phyloP scores from a whole-genome alignment of 2,113 vertebrate species.

The Actinemys pallida region DNA sequence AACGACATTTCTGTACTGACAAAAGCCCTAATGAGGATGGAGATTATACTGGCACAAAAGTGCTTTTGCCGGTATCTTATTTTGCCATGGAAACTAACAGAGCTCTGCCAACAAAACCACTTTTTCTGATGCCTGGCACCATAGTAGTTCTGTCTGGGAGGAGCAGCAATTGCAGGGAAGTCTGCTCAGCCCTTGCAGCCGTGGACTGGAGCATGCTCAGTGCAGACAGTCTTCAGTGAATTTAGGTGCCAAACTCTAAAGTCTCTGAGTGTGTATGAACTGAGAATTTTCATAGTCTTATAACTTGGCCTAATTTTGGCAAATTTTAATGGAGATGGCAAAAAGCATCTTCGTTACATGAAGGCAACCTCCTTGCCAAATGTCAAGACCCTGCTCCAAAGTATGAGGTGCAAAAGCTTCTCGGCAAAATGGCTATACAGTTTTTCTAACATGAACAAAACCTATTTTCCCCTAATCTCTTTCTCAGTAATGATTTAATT shows the following conservation, averaged over 20 bases:
- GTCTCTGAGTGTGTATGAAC: neutral
- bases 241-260: fast-evolving
- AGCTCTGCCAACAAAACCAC: neutral
- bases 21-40: fast-evolving
- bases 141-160: neutral
- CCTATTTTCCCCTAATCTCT: neutral
- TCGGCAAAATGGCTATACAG: neutral
- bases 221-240: neutral
- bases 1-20: neutral
- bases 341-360: neutral
- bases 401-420: neutral
- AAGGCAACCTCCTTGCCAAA: neutral
- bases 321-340: neutral
- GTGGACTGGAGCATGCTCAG: fast-evolving
- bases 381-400: neutral
- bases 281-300: neutral
- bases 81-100: neutral
- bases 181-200: neutral
- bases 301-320: neutral
- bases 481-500: neutral
- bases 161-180: neutral
- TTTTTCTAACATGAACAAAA: neutral
- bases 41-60: neutral
- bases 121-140: neutral
- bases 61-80: neutral